Base-by-base conservation (phyloP, 2,888 invertebrate genomes). In the Nomada lathburiana region DNA sequence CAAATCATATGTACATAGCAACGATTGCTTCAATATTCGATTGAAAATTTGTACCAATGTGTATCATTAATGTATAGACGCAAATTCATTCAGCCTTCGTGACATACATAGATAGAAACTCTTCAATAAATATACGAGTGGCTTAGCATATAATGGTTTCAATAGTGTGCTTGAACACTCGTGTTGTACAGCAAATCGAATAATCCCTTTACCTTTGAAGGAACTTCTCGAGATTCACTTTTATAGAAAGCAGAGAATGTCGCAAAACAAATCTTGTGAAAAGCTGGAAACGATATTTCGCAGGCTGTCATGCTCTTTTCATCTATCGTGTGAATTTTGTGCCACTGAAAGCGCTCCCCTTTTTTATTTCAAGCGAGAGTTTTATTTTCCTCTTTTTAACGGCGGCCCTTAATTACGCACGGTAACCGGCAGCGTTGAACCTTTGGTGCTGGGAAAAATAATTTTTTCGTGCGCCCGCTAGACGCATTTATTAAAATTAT, bases 401-500 rank as follows among this genome's bases (percentile, higher is more conserved):
- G 44, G 26, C 23, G 47, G 29, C 20, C 16, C 53, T 16, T 69
- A 76, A 79, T 77, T 72, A 77, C 57, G 42, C 65, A 4, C 42
- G 44, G 62, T 60, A 76, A 69, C 29, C 42, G 78, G 42, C 20
- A 26, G 53, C 63, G 55, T 23, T 42, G 26, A 60, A 78, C 63
- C 62, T 57, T 47, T 26, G 20, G 42, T 62, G 52, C 23, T 5
- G 52, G n/a, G 62, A 71, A 75, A 75, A 80, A 75, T 67, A 75
- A 71, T 75, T 65, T 63, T 68, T 63, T 16, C 50, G 29, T 55
- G 47, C 44, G 44, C 16, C n/a, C 47, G 50, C 67, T 23, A 20
- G 29, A 42, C 73, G 67, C 73, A 47, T 73, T 67, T 73, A 57
- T 71, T 77, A 77, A 71, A 76, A 76, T 64, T 72, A 71, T 36